These are phyloP conservation scores for Vanessa tameamea DNA, from an alignment of 1,140 invertebrate species.

Conservation along the genomic window DNA sequence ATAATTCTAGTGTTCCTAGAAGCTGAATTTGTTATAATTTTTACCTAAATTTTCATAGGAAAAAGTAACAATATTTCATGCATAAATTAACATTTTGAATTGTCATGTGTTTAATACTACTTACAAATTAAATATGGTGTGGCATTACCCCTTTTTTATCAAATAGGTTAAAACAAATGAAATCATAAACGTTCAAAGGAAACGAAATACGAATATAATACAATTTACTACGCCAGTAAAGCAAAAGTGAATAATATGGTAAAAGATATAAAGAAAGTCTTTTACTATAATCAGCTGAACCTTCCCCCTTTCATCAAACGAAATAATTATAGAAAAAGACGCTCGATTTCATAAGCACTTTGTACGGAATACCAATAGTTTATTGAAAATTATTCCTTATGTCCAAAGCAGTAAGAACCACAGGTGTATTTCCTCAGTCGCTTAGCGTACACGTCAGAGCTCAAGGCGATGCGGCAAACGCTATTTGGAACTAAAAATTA, in stretches of 20 bases:
- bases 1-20: constrained; percentile 26
- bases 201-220: too few species aligned
- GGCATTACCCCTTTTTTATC: too few species aligned
- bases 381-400: constrained; percentile 16
- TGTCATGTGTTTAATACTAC: too few species aligned
- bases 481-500: constrained; percentile 56
- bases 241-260: not conserved
- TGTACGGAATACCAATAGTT: constrained; percentile 17
- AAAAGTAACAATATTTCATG: not conserved
- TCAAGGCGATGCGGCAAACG: constrained; percentile 52
- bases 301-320: constrained; percentile 30
- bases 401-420: constrained; percentile 7
- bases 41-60: constrained; percentile 1
- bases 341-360: constrained; percentile 31
- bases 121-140: too few species aligned
- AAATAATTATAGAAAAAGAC: constrained; percentile 40
- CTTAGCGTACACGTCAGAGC: constrained; percentile 41
- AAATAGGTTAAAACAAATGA: too few species aligned
- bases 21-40: constrained; percentile 12
- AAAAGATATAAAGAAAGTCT: constrained; percentile 4
- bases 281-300: constrained; percentile 21
- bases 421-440: constrained; percentile 17
- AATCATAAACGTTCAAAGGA: too few species aligned
- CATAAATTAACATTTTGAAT: too few species aligned
- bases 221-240: not conserved